These are phyloP conservation scores for Diplosoma virens DNA, from an alignment of 23 tunicate genomes.

Conservation along the genomic window DNA sequence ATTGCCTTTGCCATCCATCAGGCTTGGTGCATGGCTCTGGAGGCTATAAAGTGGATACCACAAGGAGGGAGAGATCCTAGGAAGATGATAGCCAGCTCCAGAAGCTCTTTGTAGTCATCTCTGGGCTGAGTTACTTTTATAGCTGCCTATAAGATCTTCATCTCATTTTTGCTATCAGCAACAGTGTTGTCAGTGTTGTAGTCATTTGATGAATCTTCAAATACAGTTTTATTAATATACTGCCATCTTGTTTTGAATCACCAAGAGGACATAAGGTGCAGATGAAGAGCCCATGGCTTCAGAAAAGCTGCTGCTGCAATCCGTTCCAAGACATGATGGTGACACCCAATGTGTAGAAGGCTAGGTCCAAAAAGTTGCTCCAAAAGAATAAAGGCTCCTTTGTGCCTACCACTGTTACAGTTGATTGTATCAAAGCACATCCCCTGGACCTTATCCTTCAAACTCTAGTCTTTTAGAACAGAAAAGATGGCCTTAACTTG, in stretches of 20 bases:
- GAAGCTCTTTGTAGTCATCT: constrained; percentile 9
- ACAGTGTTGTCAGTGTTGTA: constrained; percentile 1
- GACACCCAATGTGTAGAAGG: constrained; percentile 6
- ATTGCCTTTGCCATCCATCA: not conserved
- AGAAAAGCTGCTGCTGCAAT: constrained; percentile 2
- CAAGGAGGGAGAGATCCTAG: not conserved
- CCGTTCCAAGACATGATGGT: constrained; percentile 20
- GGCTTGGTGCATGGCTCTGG: not conserved
- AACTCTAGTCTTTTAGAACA: constrained; percentile 15
- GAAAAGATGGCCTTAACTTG: constrained; percentile 24
- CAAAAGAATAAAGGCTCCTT: constrained; percentile 2
- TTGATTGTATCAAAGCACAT: constrained; percentile 11
- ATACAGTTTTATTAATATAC: constrained; percentile 5
- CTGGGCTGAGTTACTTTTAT: not conserved
- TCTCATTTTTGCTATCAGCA: not conserved
- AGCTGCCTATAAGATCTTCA: not conserved
- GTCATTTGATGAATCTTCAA: constrained; percentile 30
- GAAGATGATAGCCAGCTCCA: constrained; percentile 2
- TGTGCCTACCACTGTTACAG: not conserved
- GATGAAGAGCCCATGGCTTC: constrained; percentile 3
- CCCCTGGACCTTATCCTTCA: constrained; percentile 10
- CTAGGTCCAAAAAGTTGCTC: not conserved
- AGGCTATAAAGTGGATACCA: not conserved
- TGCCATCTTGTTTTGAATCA: constrained; percentile 9
- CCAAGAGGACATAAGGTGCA: constrained; percentile 11